These are phyloP conservation scores for Eclectus roratus DNA, from an alignment of 2,113 vertebrate species.

Conservation along the genomic window DNA sequence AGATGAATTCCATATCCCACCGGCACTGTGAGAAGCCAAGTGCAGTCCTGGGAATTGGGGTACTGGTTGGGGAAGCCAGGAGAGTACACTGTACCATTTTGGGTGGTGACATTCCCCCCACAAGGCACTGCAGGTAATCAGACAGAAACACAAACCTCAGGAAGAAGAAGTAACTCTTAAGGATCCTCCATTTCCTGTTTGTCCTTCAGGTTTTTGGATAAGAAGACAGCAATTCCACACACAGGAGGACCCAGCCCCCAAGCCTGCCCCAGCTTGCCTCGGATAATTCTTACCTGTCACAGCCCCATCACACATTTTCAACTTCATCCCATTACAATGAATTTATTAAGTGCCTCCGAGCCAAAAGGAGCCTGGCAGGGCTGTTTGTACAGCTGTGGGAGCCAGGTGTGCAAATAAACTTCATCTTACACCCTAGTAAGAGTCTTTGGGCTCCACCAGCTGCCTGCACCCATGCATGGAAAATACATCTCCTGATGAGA, in stretches of 20 bases:
- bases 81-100: slow-evolving; percentile 94
- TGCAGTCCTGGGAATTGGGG: slow-evolving; percentile 91
- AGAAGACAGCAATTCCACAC: background rate
- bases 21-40: slow-evolving; percentile 89
- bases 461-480: background rate
- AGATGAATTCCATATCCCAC: slow-evolving; percentile 88
- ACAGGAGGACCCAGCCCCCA: background rate
- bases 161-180: background rate
- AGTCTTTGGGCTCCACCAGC: background rate
- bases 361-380: background rate
- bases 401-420: slow-evolving; percentile 9
- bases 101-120: slow-evolving; percentile 89
- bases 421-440: background rate
- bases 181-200: background rate
- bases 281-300: background rate
- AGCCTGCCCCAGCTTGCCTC: background rate
- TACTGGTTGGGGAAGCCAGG: slow-evolving; percentile 95
- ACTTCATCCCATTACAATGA: background rate
- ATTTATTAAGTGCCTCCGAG: background rate
- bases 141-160: slow-evolving; percentile 8
- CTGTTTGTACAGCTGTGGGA: background rate
- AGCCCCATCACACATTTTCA: background rate
- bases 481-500: background rate
- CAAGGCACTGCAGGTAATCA: slow-evolving; percentile 83
- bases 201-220: background rate